Percentiles rank a stretch among this genome's conserved stretches.
phyloP scores from a whole-genome alignment of 2,888 invertebrate genomes.

The Aleiodes alternator region DNA sequence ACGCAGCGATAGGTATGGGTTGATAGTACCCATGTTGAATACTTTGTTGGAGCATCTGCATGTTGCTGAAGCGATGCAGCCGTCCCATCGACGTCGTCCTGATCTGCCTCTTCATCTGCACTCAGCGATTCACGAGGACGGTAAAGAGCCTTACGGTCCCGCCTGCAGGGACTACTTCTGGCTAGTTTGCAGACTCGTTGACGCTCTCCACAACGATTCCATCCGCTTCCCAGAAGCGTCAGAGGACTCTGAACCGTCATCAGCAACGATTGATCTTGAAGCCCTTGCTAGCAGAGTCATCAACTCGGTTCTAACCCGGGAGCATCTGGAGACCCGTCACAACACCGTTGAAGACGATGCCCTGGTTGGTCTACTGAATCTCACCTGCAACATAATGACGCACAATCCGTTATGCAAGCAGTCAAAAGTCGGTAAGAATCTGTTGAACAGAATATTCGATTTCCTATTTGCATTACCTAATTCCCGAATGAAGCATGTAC shows the following conservation, averaged over 20 bases:
- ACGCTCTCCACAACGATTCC: slow-evolving; percentile 88
- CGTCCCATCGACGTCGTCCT: slow-evolving; percentile 70
- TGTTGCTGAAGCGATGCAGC: slow-evolving; percentile 90
- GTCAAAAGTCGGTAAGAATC: slow-evolving; percentile 84
- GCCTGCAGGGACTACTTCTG: slow-evolving; percentile 97
- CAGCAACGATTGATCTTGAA: slow-evolving; percentile 82
- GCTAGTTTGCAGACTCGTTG: slow-evolving; percentile 91
- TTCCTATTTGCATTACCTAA: slow-evolving; percentile 94
- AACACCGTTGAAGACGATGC: slow-evolving; percentile 93
- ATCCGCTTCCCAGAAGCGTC: slow-evolving; percentile 79
- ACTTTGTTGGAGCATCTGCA: slow-evolving; percentile 88
- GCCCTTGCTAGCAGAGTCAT: slow-evolving; percentile 85
- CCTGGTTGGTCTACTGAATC: slow-evolving; percentile 89
- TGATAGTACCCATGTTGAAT: slow-evolving; percentile 87
- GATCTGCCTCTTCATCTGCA: slow-evolving; percentile 76
- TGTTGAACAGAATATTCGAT: slow-evolving; percentile 85
- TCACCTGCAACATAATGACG: slow-evolving; percentile 91
- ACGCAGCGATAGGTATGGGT: slow-evolving; percentile 70
- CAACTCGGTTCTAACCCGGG: slow-evolving; percentile 84
- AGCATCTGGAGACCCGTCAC: slow-evolving; percentile 88
- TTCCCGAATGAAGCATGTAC: slow-evolving; percentile 88
- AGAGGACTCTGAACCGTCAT: slow-evolving; percentile 74
- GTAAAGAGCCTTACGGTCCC: slow-evolving; percentile 96
- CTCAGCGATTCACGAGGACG: slow-evolving; percentile 84
- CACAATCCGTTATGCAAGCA: slow-evolving; percentile 92